A percentile compares a stretch with the other conserved stretches of the same genome.
Conservation (phyloP, 2,888 invertebrate genomes). For the Zygaena filipendulae region DNA sequence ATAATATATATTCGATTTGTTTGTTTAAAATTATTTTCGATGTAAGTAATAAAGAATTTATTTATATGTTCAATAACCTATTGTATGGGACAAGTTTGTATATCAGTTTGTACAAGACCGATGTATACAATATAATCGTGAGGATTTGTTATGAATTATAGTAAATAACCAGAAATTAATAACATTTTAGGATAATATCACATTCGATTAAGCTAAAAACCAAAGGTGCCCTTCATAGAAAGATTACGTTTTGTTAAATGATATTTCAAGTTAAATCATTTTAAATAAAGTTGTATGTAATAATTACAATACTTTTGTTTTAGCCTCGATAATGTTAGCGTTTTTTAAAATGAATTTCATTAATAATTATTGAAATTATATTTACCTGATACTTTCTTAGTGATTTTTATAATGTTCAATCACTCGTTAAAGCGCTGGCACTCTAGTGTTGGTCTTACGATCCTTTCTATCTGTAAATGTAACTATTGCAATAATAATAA, state of each 20-base stretch:
- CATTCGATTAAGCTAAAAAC: constrained; percentile 81
- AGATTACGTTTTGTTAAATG: constrained; percentile 67
- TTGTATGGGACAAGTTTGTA: constrained; percentile 44
- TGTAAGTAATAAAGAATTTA: constrained; percentile 60
- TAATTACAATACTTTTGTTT: constrained; percentile 61
- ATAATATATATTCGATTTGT: too few species aligned
- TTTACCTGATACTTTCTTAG: constrained; percentile 65
- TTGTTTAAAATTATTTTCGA: constrained; percentile 56
- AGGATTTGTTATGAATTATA: constrained; percentile 60
- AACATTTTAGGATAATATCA: constrained; percentile 63
- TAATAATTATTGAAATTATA: constrained; percentile 70
- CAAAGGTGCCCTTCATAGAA: constrained; percentile 85
- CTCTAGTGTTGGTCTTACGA: constrained; percentile 64
- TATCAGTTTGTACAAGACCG: constrained; percentile 56
- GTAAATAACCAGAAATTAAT: constrained; percentile 59
- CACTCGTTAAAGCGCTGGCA: constrained; percentile 67
- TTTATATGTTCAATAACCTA: constrained; percentile 56
- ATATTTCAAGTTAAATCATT: constrained; percentile 66
- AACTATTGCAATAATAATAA: constrained; percentile 42
- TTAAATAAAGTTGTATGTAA: constrained; percentile 63
- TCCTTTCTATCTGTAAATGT: constrained; percentile 47
- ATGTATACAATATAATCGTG: constrained; percentile 54
- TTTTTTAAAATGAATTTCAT: constrained; percentile 63
- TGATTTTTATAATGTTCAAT: constrained; percentile 60
- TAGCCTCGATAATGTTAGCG: constrained; percentile 61